Evolutionary conservation across 1,140 invertebrate species (phyloP).

Genomic region (Pseudomyrmex sp.): DNA sequence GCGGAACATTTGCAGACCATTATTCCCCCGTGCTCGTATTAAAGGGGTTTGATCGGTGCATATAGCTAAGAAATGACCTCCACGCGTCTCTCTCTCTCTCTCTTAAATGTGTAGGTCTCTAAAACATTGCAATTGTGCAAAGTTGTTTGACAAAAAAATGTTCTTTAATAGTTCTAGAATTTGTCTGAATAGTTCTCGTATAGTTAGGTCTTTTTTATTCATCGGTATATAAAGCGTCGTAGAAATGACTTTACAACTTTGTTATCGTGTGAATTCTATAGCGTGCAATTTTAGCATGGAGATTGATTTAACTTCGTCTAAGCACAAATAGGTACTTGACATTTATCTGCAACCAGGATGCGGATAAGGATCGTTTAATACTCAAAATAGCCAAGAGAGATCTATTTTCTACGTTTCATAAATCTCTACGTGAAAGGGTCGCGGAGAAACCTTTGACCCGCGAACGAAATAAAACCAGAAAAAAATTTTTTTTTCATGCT

Average conservation of each 20-base stretch:
- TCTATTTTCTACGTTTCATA: conserved; percentile 17
- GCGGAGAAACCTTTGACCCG: not conserved
- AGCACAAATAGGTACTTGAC: not conserved
- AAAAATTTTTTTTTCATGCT: not conserved
- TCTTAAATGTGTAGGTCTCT: not conserved
- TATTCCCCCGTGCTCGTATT: conserved; percentile 39
- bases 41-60: conserved; percentile 16
- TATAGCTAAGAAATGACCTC: conserved; percentile 1
- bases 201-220: not conserved
- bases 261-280: not conserved
- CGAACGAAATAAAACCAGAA: not conserved
- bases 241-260: not conserved
- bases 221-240: not conserved
- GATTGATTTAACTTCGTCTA: not conserved
- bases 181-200: too few species aligned
- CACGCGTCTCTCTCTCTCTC: not conserved
- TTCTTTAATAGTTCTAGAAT: too few species aligned
- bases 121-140: not conserved
- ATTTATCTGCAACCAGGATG: not conserved
- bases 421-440: not conserved
- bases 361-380: not conserved
- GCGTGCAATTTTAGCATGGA: not conserved
- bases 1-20: conserved; percentile 63
- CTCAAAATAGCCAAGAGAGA: not conserved
- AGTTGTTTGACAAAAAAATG: too few species aligned